phyloP scores from a whole-genome alignment of 2,797 vertebrate species.

The Antrozous pallidus region DNA sequence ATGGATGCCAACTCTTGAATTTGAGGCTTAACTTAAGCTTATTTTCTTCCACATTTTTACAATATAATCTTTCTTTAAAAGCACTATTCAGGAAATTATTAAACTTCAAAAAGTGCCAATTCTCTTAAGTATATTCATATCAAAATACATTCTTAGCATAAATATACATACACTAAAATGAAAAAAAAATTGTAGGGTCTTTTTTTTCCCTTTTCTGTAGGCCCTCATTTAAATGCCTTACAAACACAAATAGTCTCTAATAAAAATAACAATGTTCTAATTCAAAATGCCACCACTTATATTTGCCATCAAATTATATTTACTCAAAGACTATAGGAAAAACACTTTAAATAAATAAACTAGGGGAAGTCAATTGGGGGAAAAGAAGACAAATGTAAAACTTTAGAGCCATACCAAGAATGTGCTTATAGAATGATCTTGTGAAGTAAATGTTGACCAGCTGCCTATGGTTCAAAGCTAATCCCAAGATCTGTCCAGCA shows the following conservation, averaged over 20 bases:
- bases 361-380: too few relatives aligned
- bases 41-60: conserved; percentile 1
- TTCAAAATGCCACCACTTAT: background rate
- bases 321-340: conserved; percentile 18
- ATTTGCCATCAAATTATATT: background rate
- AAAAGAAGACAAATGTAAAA: too few relatives aligned
- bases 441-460: conserved; percentile 99
- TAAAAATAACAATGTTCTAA: conserved; percentile 34
- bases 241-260: background rate
- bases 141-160: conserved; percentile 30
- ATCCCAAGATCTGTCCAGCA: conserved; percentile 96
- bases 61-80: conserved; percentile 42
- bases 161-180: conserved; percentile 20
- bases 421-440: conserved; percentile 99
- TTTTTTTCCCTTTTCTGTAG: background rate
- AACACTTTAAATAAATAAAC: conserved; percentile 3
- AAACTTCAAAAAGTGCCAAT: conserved; percentile 12
- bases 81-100: conserved; percentile 1
- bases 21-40: conserved; percentile 35
- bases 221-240: background rate
- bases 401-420: conserved; percentile 89
- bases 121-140: conserved; percentile 16
- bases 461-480: conserved; percentile 96
- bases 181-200: background rate
- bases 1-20: background rate